These are phyloP conservation scores for Oscheius sp. DNA, from an alignment of 1,140 invertebrate genomes.

Conservation along the genomic window DNA sequence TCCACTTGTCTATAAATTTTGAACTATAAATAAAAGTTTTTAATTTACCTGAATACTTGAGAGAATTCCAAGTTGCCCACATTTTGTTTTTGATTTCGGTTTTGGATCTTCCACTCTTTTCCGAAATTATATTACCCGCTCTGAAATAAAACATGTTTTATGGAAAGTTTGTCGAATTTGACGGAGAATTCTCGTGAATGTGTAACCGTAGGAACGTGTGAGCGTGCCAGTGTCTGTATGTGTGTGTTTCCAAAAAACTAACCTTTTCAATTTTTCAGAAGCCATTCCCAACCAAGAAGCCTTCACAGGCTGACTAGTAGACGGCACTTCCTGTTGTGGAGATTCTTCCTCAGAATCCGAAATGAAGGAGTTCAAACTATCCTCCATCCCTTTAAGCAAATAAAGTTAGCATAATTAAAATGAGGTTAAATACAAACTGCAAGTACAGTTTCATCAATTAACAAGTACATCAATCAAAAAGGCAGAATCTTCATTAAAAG, in stretches of 20 bases:
- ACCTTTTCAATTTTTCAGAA: neutral
- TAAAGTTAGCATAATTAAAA: neutral
- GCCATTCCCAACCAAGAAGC: neutral
- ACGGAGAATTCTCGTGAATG: no score
- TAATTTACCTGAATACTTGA: conserved; percentile 1
- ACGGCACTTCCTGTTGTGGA: neutral
- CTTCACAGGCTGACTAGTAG: no score
- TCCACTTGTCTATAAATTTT: neutral
- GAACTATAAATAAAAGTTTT: neutral
- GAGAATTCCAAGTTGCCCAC: neutral
- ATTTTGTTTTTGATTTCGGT: neutral
- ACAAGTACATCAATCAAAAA: no score
- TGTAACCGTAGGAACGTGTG: neutral
- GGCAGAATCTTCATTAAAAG: neutral
- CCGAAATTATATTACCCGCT: neutral
- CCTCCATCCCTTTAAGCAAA: no score
- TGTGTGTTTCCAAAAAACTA: neutral
- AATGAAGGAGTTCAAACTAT: neutral
- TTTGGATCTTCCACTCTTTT: neutral
- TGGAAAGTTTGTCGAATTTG: no score
- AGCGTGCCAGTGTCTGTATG: neutral
- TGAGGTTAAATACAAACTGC: neutral
- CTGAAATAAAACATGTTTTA: no score
- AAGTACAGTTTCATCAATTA: no score
- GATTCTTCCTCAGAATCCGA: neutral